Conservation (phyloP, 2,113 vertebrate genomes). For the Dromas ardeola region DNA sequence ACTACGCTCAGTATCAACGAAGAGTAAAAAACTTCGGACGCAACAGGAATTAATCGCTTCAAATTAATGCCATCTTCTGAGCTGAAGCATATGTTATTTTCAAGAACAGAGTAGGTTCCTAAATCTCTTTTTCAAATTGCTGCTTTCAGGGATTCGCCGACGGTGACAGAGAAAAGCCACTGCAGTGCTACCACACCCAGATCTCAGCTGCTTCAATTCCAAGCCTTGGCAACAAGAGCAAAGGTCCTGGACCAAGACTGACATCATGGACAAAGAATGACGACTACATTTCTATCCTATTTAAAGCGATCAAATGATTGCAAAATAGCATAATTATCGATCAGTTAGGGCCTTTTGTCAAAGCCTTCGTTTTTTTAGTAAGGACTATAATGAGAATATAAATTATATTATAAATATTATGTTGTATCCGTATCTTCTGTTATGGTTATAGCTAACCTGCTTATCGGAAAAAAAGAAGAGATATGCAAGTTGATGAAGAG, state of each 20-base stretch:
- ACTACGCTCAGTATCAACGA: neutral
- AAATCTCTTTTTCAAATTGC: neutral
- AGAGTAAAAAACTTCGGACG: neutral
- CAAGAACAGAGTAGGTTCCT: neutral
- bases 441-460: neutral
- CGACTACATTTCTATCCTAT: neutral
- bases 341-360: neutral
- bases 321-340: neutral
- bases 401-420: neutral
- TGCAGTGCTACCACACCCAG: neutral
- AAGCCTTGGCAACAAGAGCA: neutral
- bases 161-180: neutral
- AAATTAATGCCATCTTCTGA: neutral
- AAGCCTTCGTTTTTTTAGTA: neutral
- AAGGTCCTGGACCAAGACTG: neutral
- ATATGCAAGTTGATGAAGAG: neutral
- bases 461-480: neutral
- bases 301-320: neutral
- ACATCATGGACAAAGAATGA: neutral
- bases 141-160: neutral
- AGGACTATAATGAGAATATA: neutral
- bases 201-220: neutral
- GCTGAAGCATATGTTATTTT: neutral
- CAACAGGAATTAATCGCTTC: neutral
- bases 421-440: neutral